These are phyloP conservation scores for Drosophila sp. DNA, from an alignment of 1,140 invertebrate species.

Conservation along the genomic window DNA sequence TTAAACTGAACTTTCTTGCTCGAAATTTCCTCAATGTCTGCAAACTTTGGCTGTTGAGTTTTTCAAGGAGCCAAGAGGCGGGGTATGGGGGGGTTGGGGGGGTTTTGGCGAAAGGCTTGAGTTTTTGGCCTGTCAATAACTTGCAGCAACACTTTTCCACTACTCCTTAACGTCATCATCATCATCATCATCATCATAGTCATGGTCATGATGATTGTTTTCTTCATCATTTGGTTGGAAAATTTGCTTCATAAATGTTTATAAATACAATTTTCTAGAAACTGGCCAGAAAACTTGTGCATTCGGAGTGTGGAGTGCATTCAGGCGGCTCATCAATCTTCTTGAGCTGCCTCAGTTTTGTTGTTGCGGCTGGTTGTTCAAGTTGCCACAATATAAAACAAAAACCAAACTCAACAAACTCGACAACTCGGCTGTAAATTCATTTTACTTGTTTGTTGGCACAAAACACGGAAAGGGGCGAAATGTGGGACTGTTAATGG, in stretches of 20 bases:
- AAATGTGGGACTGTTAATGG: slow-evolving; percentile 33
- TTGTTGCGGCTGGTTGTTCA: slow-evolving; percentile 48
- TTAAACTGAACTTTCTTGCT: slow-evolving; percentile 61
- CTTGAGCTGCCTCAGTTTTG: slow-evolving; percentile 46
- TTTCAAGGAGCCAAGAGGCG: slow-evolving; percentile 15
- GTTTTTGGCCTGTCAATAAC: slow-evolving; percentile 71
- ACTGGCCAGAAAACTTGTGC: slow-evolving; percentile 46
- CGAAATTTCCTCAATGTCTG: slow-evolving; percentile 55
- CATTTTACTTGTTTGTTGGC: slow-evolving; percentile 52
- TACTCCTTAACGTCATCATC: slow-evolving; percentile 16
- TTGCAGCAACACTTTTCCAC: slow-evolving; percentile 60
- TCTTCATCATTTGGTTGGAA: slow-evolving; percentile 29
- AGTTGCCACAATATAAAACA: slow-evolving; percentile 27
- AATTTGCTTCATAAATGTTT: slow-evolving; percentile 77
- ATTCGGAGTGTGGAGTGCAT: slow-evolving; percentile 9
- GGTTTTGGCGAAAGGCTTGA: slow-evolving; percentile 29
- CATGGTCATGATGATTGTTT: slow-evolving; percentile 8
- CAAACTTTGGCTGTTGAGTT: slow-evolving; percentile 58
- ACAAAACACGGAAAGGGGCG: slow-evolving; percentile 26
- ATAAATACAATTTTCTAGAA: slow-evolving; percentile 73
- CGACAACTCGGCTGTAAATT: slow-evolving; percentile 55
- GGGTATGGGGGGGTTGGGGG: neutral
- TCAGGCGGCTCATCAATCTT: slow-evolving; percentile 72
- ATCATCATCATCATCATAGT: slow-evolving; percentile 23
- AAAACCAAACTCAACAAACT: slow-evolving; percentile 40